phyloP scores from a whole-genome alignment of 1,140 invertebrate species.

The Aphaenogaster ashmeadi region DNA sequence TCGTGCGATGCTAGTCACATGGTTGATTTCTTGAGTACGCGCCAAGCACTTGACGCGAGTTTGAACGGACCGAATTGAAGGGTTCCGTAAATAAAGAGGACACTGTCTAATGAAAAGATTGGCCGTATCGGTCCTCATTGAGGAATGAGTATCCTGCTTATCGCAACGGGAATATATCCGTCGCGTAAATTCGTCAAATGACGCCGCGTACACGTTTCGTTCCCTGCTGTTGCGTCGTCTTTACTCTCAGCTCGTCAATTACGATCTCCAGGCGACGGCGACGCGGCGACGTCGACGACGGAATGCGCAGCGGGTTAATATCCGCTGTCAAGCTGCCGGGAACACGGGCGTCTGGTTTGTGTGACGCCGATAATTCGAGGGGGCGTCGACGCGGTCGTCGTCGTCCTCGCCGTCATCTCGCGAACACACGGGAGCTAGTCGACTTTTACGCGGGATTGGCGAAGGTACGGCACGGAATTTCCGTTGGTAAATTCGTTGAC shows the following conservation, averaged over 20 bases:
- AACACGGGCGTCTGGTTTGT: conserved; percentile 37
- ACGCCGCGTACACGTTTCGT: background rate
- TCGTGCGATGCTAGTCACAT: conserved; percentile 45
- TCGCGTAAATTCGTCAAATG: background rate
- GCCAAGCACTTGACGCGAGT: conserved; percentile 26
- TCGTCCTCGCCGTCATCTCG: conserved; percentile 15
- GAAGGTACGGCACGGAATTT: background rate
- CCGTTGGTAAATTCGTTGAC: conserved; percentile 15
- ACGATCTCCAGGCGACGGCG: conserved; percentile 37
- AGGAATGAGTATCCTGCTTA: background rate
- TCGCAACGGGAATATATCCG: background rate
- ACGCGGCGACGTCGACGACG: conserved; percentile 17
- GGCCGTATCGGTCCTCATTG: background rate
- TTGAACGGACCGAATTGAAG: conserved; percentile 14
- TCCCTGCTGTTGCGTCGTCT: background rate
- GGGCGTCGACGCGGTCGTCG: conserved; percentile 26
- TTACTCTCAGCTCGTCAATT: conserved; percentile 28
- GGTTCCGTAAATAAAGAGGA: background rate
- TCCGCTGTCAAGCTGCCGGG: conserved; percentile 27
- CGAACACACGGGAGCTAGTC: background rate
- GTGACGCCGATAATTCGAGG: conserved; percentile 50
- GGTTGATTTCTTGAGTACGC: conserved; percentile 53
- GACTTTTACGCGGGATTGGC: background rate
- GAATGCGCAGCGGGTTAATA: conserved; percentile 53
- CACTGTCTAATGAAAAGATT: background rate